Conservation (phyloP, 2,888 invertebrate species). For the Cheilosia vernalis region DNA sequence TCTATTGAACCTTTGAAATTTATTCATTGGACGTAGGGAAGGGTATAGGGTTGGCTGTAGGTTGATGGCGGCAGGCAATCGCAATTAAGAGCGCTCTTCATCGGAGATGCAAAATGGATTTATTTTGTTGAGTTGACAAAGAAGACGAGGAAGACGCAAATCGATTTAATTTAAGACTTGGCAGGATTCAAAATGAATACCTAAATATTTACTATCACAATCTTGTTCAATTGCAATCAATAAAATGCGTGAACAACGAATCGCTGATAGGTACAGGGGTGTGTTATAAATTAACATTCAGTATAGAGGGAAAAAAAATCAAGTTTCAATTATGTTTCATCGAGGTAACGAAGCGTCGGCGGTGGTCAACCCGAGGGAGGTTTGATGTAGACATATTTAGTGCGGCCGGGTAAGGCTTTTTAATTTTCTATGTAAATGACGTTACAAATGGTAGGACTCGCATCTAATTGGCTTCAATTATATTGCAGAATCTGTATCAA, state of each 20-base stretch:
- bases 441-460: not conserved
- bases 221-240: slow-evolving; percentile 7
- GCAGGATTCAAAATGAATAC: not conserved
- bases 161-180: slow-evolving; percentile 45
- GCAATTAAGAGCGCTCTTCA: slow-evolving; percentile 65
- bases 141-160: slow-evolving; percentile 27
- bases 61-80: slow-evolving; percentile 18
- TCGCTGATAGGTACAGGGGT: not conserved
- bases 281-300: slow-evolving; percentile 40
- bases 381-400: slow-evolving; percentile 6
- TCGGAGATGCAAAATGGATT: slow-evolving; percentile 51
- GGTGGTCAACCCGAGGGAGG: not conserved
- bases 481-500: slow-evolving; percentile 1
- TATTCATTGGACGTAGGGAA: slow-evolving; percentile 58
- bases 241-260: slow-evolving; percentile 14
- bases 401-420: not conserved
- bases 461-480: slow-evolving; percentile 20
- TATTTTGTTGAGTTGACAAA: slow-evolving; percentile 23
- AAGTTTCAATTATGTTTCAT: slow-evolving; percentile 11
- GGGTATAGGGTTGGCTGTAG: not conserved
- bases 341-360: too few species aligned
- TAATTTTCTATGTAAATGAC: slow-evolving; percentile 23
- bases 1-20: slow-evolving; percentile 33
- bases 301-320: slow-evolving; percentile 6
- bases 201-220: slow-evolving; percentile 7